Conservation (phyloP, 2,797 vertebrate genomes). For the Rhabdophis nuchalis region DNA sequence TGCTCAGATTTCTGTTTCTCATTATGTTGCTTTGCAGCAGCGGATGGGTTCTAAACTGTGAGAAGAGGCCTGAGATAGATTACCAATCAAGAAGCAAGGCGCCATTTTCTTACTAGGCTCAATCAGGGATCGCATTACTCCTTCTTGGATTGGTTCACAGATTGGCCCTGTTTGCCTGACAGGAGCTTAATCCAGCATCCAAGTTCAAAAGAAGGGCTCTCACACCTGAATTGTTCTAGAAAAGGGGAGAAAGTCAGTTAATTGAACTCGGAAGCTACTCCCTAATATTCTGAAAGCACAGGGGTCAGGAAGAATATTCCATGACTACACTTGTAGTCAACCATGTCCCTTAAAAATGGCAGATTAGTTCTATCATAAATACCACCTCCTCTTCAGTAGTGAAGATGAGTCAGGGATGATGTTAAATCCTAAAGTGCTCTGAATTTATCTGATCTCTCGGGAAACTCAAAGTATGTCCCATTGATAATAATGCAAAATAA, state of each 20-base stretch:
- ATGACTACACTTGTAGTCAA: neutral
- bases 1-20: conserved; percentile 61
- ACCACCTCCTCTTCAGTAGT: neutral
- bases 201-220: neutral
- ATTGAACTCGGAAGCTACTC: neutral
- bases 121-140: neutral
- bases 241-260: neutral
- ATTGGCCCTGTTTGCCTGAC: neutral
- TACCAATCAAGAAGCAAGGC: conserved; percentile 32
- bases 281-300: neutral
- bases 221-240: neutral
- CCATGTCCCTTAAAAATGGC: neutral
- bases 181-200: neutral
- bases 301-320: neutral
- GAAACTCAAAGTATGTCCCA: neutral
- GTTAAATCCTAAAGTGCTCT: neutral
- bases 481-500: neutral
- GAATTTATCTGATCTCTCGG: neutral
- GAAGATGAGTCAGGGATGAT: neutral
- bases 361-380: neutral
- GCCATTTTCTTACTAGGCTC: accelerated
- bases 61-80: conserved; percentile 46
- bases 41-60: neutral
- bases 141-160: neutral
- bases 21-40: conserved; percentile 42